These are phyloP conservation scores for Scaptomyza graminum DNA, from an alignment of 1,140 invertebrate species.

Conservation along the genomic window DNA sequence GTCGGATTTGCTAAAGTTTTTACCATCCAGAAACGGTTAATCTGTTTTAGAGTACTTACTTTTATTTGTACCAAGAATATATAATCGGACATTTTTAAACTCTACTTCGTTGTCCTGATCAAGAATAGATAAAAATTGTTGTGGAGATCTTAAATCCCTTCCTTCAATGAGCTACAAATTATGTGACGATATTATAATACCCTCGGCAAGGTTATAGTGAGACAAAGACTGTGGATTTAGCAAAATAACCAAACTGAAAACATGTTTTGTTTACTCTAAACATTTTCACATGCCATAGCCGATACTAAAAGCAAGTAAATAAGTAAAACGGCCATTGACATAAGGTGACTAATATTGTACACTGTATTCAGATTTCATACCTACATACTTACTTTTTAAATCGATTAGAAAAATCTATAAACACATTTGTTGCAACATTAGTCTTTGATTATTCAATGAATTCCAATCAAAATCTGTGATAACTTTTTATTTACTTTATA, in stretches of 20 bases:
- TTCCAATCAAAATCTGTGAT: not conserved
- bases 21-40: slow-evolving; percentile 45
- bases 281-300: slow-evolving; percentile 56
- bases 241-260: slow-evolving; percentile 32
- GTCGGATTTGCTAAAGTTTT: slow-evolving; percentile 47
- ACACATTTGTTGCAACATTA: not conserved
- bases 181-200: slow-evolving; percentile 3
- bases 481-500: not conserved
- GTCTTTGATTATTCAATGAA: not conserved
- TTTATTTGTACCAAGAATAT: no score
- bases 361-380: not conserved
- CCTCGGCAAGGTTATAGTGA: not conserved
- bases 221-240: slow-evolving; percentile 57
- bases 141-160: not conserved
- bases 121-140: slow-evolving; percentile 1
- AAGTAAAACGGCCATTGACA: not conserved
- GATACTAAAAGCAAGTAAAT: slow-evolving; percentile 7
- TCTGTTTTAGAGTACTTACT: not conserved
- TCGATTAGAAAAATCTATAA: not conserved
- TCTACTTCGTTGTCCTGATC: slow-evolving; percentile 1
- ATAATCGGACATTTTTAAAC: not conserved
- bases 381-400: no score
- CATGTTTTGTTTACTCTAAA: slow-evolving; percentile 60
- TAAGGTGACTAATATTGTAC: not conserved
- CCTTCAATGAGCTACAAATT: slow-evolving; percentile 1